Evolutionary conservation across 2,797 vertebrate species (phyloP), one percentile per base, ranked within the genome.

Genomic region (Liasis olivaceus): DNA sequence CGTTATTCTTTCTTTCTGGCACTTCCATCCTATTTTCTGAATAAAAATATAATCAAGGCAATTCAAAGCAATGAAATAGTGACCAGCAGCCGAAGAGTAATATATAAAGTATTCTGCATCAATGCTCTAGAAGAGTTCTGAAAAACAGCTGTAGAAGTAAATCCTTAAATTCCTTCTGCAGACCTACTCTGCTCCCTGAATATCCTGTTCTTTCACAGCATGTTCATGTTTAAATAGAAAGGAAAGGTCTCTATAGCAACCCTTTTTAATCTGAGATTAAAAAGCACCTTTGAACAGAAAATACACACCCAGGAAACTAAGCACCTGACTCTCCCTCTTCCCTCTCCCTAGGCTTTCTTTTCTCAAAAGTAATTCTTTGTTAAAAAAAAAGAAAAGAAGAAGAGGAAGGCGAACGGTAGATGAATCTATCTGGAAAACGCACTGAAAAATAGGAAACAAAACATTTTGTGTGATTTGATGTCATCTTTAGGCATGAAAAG

Each of bases 171-270:
- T 81, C 42, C 20, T 81, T 36, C n/a, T 56, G 63, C 58, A 87
- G 84, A 47, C 15, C 17, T 59, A 4, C n/a, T 28, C 93, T 95
- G 93, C 95, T 96, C 95, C 94, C 88, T 95, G 95, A 95, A 97
- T 97, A 96, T 96, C 97, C 96, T 97, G 93, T 96, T 95, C 96
- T 96, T 96, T 97, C 97, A 97, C 95, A 95, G 96, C 95, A 96
- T 97, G 97, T 94, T 96, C 96, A 91, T 97, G 97, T 98, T 98
- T 98, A 97, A 98, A 97, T 96, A 98, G 96, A 97, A 96, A 96
- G 94, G 96, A 97, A 62, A 91, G 95, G 94, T 98, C 95, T 93
- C 97, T 97, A 98, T 98, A 96, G 98, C 97, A 98, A 98, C 97
- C 95, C 94, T 88, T 96, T 96, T 93, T 94, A 91, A 88, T 91